Conservation (phyloP, 1,140 invertebrate species). For the Platyura marginata region DNA sequence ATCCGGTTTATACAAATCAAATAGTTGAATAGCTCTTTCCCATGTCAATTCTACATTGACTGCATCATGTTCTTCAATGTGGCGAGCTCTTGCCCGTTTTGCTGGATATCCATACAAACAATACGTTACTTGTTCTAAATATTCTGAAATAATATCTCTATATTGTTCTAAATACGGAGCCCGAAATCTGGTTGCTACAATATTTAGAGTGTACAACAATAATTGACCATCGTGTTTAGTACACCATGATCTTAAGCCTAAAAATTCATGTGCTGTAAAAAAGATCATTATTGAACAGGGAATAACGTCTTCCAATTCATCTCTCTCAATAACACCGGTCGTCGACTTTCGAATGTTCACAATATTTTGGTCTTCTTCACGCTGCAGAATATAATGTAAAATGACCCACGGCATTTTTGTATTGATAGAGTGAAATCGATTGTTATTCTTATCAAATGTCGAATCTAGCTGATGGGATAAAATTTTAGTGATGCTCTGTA, state of each 20-base stretch:
- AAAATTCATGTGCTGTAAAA: conserved; percentile 67
- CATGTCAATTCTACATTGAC: conserved; percentile 54
- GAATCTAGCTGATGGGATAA: conserved; percentile 52
- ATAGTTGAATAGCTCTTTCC: conserved; percentile 56
- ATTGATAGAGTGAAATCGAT: conserved; percentile 46
- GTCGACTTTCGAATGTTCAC: not conserved
- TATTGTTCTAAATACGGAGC: conserved; percentile 30
- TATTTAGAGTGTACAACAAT: conserved; percentile 55
- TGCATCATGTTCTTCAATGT: conserved; percentile 65
- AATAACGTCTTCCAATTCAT: conserved; percentile 36
- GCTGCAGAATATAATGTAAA: conserved; percentile 55
- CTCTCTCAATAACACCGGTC: conserved; percentile 23
- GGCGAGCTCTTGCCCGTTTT: conserved; percentile 49
- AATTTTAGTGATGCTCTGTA: conserved; percentile 55
- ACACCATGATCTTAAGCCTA: conserved; percentile 59
- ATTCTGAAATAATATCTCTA: conserved; percentile 17
- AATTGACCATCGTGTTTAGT: conserved; percentile 53
- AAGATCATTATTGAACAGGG: conserved; percentile 61
- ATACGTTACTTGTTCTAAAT: conserved; percentile 74
- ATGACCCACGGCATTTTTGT: conserved; percentile 66
- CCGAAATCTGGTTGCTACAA: conserved; percentile 43
- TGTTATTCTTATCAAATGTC: conserved; percentile 28
- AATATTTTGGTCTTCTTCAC: conserved; percentile 25
- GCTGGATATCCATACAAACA: conserved; percentile 76
- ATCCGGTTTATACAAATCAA: conserved; percentile 66